Conservation (phyloP, 2,113 vertebrate species). For the Salvelinus fontinalis region DNA sequence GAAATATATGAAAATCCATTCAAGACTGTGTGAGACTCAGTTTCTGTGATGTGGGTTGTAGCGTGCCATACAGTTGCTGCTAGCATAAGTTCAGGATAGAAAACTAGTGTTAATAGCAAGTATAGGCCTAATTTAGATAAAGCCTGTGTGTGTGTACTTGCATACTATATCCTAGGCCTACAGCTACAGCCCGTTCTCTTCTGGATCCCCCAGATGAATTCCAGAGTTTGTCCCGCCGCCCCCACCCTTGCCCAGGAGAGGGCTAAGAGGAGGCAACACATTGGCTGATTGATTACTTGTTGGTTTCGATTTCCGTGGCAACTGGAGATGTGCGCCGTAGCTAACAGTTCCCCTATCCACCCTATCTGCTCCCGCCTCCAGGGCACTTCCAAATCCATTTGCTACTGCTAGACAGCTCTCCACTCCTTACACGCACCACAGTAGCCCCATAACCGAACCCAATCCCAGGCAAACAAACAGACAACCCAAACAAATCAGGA, state of each 20-base stretch:
- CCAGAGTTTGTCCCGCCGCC: neutral
- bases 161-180: neutral
- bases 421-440: neutral
- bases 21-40: neutral
- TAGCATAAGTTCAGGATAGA: neutral
- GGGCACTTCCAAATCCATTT: slow-evolving; percentile 10
- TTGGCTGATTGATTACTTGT: slow-evolving; percentile 26
- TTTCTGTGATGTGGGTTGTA: neutral
- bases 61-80: neutral
- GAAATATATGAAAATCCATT: no score
- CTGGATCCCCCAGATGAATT: slow-evolving; percentile 7
- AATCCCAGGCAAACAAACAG: neutral
- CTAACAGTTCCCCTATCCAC: slow-evolving; percentile 5
- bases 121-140: neutral
- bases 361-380: slow-evolving; percentile 6
- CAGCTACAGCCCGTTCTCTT: neutral
- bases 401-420: slow-evolving; percentile 1
- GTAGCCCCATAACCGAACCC: neutral
- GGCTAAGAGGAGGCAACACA: slow-evolving; percentile 6
- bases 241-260: neutral
- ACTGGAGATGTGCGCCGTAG: slow-evolving; percentile 4
- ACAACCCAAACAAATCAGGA: slow-evolving; percentile 4
- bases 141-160: neutral
- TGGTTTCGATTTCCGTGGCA: slow-evolving; percentile 15
- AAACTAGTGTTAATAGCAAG: neutral